Evolutionary conservation across 2,113 vertebrate species (phyloP), one percentile per base, ranked within the genome.

Genomic region (Seriola rivoliana): DNA sequence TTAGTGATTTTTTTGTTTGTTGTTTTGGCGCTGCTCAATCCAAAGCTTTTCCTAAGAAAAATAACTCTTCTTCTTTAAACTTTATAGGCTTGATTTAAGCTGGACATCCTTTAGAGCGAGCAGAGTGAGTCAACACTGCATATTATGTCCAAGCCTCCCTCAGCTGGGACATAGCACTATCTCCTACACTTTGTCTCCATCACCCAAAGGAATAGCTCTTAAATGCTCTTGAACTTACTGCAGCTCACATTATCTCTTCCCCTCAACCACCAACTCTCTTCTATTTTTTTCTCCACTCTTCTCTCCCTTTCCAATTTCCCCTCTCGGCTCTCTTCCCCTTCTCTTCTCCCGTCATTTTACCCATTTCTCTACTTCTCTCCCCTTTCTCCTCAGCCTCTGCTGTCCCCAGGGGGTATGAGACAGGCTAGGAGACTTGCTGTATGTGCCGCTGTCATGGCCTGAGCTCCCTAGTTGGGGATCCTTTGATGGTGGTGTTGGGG

Each of bases 401-500:
- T 75, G 87, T 90, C 91, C 89, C 85, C 89, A 72, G 89, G 91
- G 90, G 93, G 90, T 89, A 76, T 71, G 85, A 91, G 84, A 71
- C 85, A 54, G 79, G 79, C 87, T 81, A 40, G 84, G 84, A 91
- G 89, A 82, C 85, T 78, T n/a, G 42, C 88, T 89, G 87, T 80
- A 72, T 89, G 88, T 75, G 74, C 77, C 50, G 60, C 91, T 92
- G 91, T 93, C 90, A 88, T 90, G 89, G 91, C 90, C 91, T 82
- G 87, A 89, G 91, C 87, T 86, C 87, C 88, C 80, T 40, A 83
- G 84, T 85, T 88, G 85, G 86, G 82, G 87, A 89, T 88, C 82
- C 93, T 94, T 94, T 94, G 93, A 94, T 93, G 90, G 89, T 89
- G 91, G 89, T 89, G 91, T 85, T 90, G 85, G 86, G 91, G 92